Percentiles rank a stretch among this genome's conserved stretches.
Evolutionary conservation across 2,888 invertebrate species (phyloP).

Genomic region (Timandra comae): DNA sequence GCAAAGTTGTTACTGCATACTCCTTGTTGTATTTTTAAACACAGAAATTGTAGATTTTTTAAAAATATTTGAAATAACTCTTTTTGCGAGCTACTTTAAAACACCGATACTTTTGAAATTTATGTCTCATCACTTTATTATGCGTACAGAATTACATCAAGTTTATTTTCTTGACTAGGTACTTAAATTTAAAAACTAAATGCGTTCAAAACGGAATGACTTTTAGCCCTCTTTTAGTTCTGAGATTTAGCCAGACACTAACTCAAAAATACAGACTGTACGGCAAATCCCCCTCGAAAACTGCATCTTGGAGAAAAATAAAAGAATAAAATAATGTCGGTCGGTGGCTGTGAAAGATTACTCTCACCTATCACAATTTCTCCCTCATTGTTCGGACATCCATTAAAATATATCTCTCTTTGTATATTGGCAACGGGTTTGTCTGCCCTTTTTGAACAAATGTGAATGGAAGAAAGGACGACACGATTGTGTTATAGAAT

Average conservation of each 20-base stretch:
- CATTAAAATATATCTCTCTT: slow-evolving; percentile 60
- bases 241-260: slow-evolving; percentile 1
- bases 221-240: slow-evolving; percentile 1
- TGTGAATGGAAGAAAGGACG: slow-evolving; percentile 61
- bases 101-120: not conserved
- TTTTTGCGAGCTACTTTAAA: not conserved
- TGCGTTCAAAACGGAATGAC: not conserved
- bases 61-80: not conserved
- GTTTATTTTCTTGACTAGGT: too few relatives aligned
- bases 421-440: slow-evolving; percentile 61
- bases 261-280: not conserved
- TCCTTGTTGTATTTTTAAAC: slow-evolving; percentile 1
- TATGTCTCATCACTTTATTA: not conserved
- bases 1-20: not conserved
- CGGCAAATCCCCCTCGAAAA: not conserved
- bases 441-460: slow-evolving; percentile 58
- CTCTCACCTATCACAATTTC: slow-evolving; percentile 76
- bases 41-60: not conserved
- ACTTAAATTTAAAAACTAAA: not conserved
- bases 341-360: slow-evolving; percentile 59
- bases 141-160: not conserved
- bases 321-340: slow-evolving; percentile 54
- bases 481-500: slow-evolving; percentile 57
- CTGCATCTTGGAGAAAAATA: slow-evolving; percentile 44
- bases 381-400: slow-evolving; percentile 61